Base-by-base conservation (phyloP, 2,113 vertebrate species). In the Macquaria australasica region DNA sequence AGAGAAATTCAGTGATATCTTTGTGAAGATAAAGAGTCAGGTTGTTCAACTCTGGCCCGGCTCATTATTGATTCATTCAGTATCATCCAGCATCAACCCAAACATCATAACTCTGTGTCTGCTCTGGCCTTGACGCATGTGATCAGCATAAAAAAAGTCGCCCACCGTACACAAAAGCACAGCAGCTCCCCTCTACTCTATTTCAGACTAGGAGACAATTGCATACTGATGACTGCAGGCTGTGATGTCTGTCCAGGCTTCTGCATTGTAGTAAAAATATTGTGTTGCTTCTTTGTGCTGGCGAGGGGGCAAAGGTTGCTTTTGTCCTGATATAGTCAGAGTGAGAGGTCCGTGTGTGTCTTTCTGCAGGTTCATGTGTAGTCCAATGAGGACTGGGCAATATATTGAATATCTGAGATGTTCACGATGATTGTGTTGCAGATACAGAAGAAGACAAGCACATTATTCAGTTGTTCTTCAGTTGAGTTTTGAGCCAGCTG, bases 61-160 rank as follows among this genome's bases (percentile, higher is more conserved):
- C 80, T 86, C 77, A 88, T 84, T 79, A 87, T 83, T 79, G 83
- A 89, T 91, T 89, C 81, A 89, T 84, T 84, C 81, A 69, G 77
- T 77, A 79, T 85, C 79, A 73, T 72, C 60, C 43, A 50, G 59
- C 64, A 76, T 85, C 77, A 90, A 81, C 76, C 81, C 66, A 77
- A 87, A 84, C 85, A 80, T 78, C 78, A 81, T 79, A 88, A 80
- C 80, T 86, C 66, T 77, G 70, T 63, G 81, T 83, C 81, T 84
- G 85, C 63, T 73, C 58, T 45, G 62, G 79, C 71, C 79, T 82
- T 69, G 70, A 58, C 23, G 81, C 48, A 43, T 86, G 84, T 80
- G 77, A 88, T 79, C 82, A 48, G 82, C 84, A 79, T 83, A 55
- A 76, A 84, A 91, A 82, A 58, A 72, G 56, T 62, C 1, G 4